Evolutionary conservation across 2,888 invertebrate species (phyloP).

Genomic region (Drosophila subquinaria): DNA sequence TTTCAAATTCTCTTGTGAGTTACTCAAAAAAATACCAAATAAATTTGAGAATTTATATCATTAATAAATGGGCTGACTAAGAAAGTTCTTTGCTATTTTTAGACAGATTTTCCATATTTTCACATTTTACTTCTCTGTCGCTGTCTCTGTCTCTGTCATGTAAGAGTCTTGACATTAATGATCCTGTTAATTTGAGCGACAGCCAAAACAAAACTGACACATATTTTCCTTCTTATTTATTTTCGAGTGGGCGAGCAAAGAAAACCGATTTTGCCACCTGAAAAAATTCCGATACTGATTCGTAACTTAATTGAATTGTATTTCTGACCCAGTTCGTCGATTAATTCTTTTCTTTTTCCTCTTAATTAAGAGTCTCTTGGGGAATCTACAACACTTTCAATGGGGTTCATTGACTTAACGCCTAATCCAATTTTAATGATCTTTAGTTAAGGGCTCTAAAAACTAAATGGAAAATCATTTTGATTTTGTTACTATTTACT

Average conservation of each 20-base stretch:
- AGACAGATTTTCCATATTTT: conserved; percentile 27
- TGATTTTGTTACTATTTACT: conserved; percentile 54
- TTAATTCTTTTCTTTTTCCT: conserved; percentile 31
- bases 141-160: conserved; percentile 25
- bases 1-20: not conserved
- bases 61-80: conserved; percentile 12
- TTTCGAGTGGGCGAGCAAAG: conserved; percentile 25
- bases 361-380: conserved; percentile 9
- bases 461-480: conserved; percentile 56
- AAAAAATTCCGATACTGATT: conserved; percentile 7
- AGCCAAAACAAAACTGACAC: conserved; percentile 65
- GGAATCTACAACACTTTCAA: conserved; percentile 5
- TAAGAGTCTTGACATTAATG: conserved; percentile 70
- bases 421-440: conserved; percentile 26
- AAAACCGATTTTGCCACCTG: conserved; percentile 35
- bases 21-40: not conserved
- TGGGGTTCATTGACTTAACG: conserved; percentile 15
- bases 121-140: conserved; percentile 9
- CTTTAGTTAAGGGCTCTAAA: conserved; percentile 20
- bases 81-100: conserved; percentile 25
- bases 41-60: conserved; percentile 7
- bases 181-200: conserved; percentile 64
- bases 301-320: conserved; percentile 41
- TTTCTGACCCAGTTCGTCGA: conserved; percentile 23
- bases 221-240: conserved; percentile 27